Percentiles rank a stretch among this genome's conserved stretches.
Evolutionary conservation across 1,140 invertebrate genomes (phyloP).

Genomic region (Lordiphosa clarofinis): DNA sequence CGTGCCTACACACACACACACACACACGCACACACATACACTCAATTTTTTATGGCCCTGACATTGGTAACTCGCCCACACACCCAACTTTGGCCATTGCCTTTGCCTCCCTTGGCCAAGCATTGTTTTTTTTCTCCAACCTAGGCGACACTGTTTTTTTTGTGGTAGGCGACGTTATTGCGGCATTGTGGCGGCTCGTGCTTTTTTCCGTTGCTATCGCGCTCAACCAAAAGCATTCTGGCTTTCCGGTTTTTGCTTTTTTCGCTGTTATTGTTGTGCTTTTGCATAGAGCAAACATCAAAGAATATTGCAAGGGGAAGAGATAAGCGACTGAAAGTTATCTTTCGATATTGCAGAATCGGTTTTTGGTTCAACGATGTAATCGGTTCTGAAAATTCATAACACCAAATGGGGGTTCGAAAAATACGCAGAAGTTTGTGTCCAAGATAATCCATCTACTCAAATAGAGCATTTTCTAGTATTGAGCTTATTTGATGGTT

Average conservation of each 20-base stretch:
- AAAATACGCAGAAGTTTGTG: too few species aligned
- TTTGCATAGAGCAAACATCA: constrained; percentile 23
- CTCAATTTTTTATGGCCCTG: constrained; percentile 23
- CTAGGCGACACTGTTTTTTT: constrained; percentile 25
- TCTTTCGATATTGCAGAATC: not conserved
- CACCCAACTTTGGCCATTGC: constrained; percentile 35
- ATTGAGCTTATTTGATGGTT: too few species aligned
- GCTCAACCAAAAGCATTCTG: constrained; percentile 1
- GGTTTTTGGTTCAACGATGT: too few species aligned
- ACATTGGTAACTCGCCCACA: constrained; percentile 51
- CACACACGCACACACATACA: constrained; percentile 12
- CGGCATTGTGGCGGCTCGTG: constrained; percentile 1
- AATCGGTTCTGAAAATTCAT: too few species aligned
- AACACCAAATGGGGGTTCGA: too few species aligned
- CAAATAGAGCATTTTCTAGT: too few species aligned
- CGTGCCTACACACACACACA: constrained; percentile 19
- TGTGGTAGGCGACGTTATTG: too few species aligned
- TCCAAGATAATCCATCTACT: too few species aligned
- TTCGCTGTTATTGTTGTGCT: constrained; percentile 15
- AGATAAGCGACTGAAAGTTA: constrained; percentile 1
- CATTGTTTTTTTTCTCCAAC: not conserved
- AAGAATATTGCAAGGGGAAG: constrained; percentile 5
- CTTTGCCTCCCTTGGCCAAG: constrained; percentile 16
- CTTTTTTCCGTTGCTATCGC: too few species aligned
- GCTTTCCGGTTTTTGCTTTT: constrained; percentile 16